A percentile compares a stretch with the other conserved stretches of the same genome.
Conservation (phyloP, 2,888 invertebrate species). For the Drosophila pseudotakahashii region DNA sequence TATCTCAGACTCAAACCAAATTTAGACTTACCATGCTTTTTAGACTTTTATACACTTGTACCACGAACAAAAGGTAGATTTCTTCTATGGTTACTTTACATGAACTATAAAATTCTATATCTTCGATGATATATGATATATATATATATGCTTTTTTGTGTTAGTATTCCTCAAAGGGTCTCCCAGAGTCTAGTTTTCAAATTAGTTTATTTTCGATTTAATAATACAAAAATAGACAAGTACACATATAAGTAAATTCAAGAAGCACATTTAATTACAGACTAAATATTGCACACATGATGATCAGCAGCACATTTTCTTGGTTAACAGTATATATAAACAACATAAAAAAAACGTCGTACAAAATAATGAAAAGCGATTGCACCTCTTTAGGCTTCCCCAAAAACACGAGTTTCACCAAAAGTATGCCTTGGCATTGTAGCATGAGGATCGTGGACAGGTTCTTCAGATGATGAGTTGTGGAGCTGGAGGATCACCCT, state of each 20-base stretch:
- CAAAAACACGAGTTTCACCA: background rate
- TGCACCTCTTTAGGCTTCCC: constrained; percentile 32
- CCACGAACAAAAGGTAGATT: no score
- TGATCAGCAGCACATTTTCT: constrained; percentile 45
- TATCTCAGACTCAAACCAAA: no score
- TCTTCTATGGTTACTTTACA: no score
- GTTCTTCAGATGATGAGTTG: background rate
- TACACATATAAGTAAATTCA: constrained; percentile 23
- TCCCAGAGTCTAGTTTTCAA: background rate
- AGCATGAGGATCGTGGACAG: constrained; percentile 8
- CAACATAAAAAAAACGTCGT: constrained; percentile 18
- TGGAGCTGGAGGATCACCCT: constrained; percentile 1
- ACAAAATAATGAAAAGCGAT: constrained; percentile 40
- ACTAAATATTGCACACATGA: constrained; percentile 49
- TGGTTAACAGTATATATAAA: constrained; percentile 24
- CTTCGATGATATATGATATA: no score
- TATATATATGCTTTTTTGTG: no score
- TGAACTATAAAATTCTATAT: no score
- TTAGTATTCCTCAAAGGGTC: no score
- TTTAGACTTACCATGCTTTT: no score
- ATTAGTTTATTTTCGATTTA: constrained; percentile 24
- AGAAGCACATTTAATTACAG: constrained; percentile 29
- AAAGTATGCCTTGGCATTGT: constrained; percentile 9
- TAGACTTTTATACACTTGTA: no score
- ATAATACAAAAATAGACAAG: constrained; percentile 27